A percentile compares a stretch with the other conserved stretches of the same genome.
These are phyloP conservation scores for Ochotona curzoniae DNA, from an alignment of 2,113 vertebrate species.

Conservation along the genomic window DNA sequence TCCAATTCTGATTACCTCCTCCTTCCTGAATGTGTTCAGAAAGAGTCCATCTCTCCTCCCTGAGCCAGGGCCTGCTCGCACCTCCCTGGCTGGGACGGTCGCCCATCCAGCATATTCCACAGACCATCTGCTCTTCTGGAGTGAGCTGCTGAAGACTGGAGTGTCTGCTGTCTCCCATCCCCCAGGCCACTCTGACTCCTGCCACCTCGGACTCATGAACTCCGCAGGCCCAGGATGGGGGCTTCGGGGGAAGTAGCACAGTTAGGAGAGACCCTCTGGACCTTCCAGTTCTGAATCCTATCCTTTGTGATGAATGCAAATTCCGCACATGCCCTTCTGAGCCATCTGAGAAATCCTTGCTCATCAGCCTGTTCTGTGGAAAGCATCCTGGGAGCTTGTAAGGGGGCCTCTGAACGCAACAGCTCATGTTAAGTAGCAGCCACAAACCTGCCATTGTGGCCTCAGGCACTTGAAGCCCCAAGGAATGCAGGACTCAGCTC, in stretches of 20 bases:
- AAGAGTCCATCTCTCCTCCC: background rate
- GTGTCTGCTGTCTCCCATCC: background rate
- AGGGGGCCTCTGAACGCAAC: background rate
- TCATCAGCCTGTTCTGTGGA: background rate
- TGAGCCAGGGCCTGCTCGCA: rapidly evolving
- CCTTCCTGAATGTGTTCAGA: background rate
- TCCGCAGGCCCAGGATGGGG: background rate
- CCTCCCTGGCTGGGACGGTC: background rate
- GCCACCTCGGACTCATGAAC: rapidly evolving
- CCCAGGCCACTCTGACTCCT: background rate
- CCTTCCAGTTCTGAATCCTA: background rate
- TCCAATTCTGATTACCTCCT: background rate
- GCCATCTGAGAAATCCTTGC: constrained; percentile 14
- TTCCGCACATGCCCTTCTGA: background rate
- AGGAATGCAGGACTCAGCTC: background rate
- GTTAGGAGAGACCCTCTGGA: background rate
- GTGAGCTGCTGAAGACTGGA: rapidly evolving
- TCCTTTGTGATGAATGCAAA: constrained; percentile 49
- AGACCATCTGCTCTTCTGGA: background rate
- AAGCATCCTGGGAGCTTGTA: constrained; percentile 7
- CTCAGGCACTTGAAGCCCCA: background rate
- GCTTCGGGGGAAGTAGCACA: background rate
- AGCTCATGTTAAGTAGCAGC: background rate
- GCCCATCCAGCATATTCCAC: rapidly evolving
- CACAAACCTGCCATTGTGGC: background rate